Evolutionary conservation across 2,113 vertebrate genomes (phyloP).

Genomic region (Psilopogon haemacephalus): DNA sequence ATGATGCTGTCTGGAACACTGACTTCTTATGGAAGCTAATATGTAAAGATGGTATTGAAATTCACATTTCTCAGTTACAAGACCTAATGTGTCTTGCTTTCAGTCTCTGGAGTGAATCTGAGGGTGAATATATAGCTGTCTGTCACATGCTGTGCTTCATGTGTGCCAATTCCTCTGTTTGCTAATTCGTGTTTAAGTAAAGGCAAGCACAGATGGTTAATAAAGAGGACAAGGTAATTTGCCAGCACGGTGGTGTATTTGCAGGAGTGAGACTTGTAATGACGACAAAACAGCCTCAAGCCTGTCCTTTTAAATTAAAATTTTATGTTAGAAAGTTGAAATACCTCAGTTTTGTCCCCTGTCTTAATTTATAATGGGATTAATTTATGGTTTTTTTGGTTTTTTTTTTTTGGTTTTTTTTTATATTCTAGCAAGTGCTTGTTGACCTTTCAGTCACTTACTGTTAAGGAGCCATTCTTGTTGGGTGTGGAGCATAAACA

Average conservation of each 20-base stretch:
- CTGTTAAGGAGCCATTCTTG: neutral
- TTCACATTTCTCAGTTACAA: neutral
- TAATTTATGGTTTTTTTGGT: neutral
- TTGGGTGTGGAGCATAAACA: neutral
- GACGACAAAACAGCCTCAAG: no score
- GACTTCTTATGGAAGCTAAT: neutral
- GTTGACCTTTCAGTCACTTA: neutral
- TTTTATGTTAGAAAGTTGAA: neutral
- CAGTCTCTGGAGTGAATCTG: neutral
- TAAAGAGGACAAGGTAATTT: slow-evolving; percentile 7
- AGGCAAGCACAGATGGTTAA: slow-evolving; percentile 42
- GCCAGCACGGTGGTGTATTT: neutral
- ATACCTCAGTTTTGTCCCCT: neutral
- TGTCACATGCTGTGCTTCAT: neutral
- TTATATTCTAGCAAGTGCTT: neutral
- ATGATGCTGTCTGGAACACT: neutral
- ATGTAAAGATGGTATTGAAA: neutral
- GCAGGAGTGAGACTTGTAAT: neutral
- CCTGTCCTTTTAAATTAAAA: neutral
- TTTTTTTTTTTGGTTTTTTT: neutral
- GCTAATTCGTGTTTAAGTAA: slow-evolving; percentile 5
- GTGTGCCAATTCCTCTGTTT: slow-evolving; percentile 18
- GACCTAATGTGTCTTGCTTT: neutral
- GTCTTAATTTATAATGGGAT: neutral
- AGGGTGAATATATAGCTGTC: neutral